These are phyloP conservation scores for Microchrysa polita DNA, from an alignment of 2,888 invertebrate species.

Conservation along the genomic window DNA sequence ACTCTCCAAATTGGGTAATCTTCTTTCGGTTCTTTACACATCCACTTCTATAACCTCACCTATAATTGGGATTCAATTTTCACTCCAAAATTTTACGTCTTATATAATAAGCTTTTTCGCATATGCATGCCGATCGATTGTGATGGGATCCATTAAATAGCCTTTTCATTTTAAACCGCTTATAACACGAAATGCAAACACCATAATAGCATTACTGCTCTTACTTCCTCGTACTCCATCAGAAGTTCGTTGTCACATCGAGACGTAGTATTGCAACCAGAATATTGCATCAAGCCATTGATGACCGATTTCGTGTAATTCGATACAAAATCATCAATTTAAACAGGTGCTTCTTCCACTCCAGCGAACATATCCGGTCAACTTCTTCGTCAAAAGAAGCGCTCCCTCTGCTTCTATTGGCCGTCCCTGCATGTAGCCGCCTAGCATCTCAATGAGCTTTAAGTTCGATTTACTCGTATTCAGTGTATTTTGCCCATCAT, in stretches of 20 bases:
- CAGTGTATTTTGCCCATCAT: background rate
- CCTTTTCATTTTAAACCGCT: background rate
- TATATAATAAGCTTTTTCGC: no score
- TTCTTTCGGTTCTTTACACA: no score
- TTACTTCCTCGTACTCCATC: background rate
- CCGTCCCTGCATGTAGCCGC: background rate
- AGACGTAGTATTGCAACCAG: no score
- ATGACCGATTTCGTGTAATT: constrained; percentile 2
- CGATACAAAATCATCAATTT: background rate
- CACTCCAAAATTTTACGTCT: no score
- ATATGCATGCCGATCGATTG: no score
- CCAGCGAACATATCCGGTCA: background rate
- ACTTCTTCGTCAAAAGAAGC: background rate
- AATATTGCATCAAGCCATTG: no score
- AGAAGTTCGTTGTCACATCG: no score
- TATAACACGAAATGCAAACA: constrained; percentile 8
- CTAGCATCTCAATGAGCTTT: background rate
- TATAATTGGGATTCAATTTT: no score
- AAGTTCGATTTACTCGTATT: background rate
- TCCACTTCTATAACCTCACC: no score
- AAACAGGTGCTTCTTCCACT: background rate
- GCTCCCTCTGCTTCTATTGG: background rate
- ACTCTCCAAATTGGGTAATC: no score
- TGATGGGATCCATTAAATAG: background rate
- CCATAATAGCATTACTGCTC: constrained; percentile 14